Conservation (phyloP, 2,113 vertebrate genomes). For the Xiphias gladius region DNA sequence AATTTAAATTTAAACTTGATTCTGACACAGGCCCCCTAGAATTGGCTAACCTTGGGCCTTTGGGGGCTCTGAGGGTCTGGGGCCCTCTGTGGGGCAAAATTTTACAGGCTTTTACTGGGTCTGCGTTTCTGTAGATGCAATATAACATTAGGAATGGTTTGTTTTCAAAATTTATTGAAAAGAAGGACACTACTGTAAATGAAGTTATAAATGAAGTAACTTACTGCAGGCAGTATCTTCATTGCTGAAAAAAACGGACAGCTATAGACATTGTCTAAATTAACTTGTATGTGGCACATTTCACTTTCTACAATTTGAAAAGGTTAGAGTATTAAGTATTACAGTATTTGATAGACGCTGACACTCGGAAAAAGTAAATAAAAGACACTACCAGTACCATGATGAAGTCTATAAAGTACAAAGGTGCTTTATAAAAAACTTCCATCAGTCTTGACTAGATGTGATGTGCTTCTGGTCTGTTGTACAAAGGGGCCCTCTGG, state of each 20-base stretch:
- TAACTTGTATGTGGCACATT: neutral
- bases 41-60: neutral
- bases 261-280: neutral
- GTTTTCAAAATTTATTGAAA: too few relatives aligned
- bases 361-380: neutral
- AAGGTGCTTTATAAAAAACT: neutral
- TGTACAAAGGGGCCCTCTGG: slow-evolving; percentile 47
- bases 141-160: too few relatives aligned
- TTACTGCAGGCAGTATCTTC: too few relatives aligned
- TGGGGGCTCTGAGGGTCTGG: too few relatives aligned
- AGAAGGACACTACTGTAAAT: too few relatives aligned
- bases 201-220: too few relatives aligned
- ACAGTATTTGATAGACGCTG: neutral
- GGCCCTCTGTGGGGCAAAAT: too few relatives aligned
- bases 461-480: neutral
- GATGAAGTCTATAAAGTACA: neutral
- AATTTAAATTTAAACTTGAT: too few relatives aligned
- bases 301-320: neutral
- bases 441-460: neutral
- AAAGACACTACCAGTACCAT: neutral
- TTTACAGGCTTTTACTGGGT: too few relatives aligned
- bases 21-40: too few relatives aligned
- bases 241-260: too few relatives aligned
- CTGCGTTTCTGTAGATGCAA: too few relatives aligned
- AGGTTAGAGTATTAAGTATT: neutral